A percentile compares a stretch with the other conserved stretches of the same genome.
phyloP scores from a whole-genome alignment of 2,113 vertebrate genomes.

The Hemiscyllium ocellatum region DNA sequence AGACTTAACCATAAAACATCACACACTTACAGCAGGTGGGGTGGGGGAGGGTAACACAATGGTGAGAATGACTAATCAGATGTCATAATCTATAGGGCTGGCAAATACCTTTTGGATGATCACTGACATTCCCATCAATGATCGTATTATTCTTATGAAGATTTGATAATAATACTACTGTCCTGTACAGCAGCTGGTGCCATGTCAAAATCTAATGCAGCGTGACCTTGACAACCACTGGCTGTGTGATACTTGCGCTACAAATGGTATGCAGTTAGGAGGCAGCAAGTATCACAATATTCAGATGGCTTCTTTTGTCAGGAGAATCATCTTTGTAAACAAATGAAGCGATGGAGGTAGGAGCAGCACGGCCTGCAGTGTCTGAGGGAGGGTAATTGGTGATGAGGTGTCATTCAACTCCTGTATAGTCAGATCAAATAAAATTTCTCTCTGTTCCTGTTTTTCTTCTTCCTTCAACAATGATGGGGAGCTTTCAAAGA shows the following conservation, averaged over 20 bases:
- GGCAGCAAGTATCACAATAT: not conserved
- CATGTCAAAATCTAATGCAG: not conserved
- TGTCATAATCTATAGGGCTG: not conserved
- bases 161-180: not conserved
- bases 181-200: not conserved
- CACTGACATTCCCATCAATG: not conserved
- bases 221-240: not conserved
- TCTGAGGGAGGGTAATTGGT: not conserved
- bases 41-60: not conserved
- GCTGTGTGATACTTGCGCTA: not conserved
- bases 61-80: not conserved
- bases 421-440: not conserved
- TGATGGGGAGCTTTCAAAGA: not conserved
- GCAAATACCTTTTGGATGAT: not conserved
- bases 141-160: not conserved
- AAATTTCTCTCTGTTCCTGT: too few species aligned
- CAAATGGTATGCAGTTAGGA: not conserved
- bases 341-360: not conserved
- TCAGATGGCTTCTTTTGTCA: not conserved
- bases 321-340: not conserved
- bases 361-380: not conserved
- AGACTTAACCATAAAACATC: not conserved
- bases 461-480: not conserved
- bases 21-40: not conserved
- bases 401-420: not conserved